Percentiles rank a stretch among this genome's conserved stretches.
Evolutionary conservation across 2,113 vertebrate genomes (phyloP).

Genomic region (Sinocyclocheilus grahami): DNA sequence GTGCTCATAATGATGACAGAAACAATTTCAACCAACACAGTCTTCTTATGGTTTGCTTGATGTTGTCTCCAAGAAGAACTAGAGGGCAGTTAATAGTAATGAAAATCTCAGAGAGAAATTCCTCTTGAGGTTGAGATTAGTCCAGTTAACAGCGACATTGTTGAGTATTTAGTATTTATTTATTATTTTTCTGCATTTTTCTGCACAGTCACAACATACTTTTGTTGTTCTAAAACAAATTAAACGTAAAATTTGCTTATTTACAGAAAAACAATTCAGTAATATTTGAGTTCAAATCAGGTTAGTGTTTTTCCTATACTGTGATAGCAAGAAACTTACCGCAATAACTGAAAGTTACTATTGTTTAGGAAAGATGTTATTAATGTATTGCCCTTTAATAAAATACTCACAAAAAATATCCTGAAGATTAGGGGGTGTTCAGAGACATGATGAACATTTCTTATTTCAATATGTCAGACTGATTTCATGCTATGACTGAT

Average conservation of each 20-base stretch:
- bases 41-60: constrained; percentile 14
- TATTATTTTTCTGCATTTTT: not conserved
- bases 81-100: not conserved
- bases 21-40: constrained; percentile 22
- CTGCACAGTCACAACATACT: not conserved
- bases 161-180: not conserved
- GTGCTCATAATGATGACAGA: not conserved
- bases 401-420: constrained; percentile 21
- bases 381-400: constrained; percentile 1
- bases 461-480: constrained; percentile 52
- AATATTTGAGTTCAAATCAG: not conserved
- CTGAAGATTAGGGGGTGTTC: constrained; percentile 14
- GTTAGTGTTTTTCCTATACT: not conserved
- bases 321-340: not conserved
- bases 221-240: not conserved
- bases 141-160: not conserved
- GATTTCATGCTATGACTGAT: constrained; percentile 50
- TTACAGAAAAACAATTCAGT: not conserved
- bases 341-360: not conserved
- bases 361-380: not conserved
- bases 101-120: not conserved
- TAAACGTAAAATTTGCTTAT: not conserved
- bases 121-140: not conserved
- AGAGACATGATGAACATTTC: constrained; percentile 38
- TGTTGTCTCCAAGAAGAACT: not conserved